Percentiles rank a stretch among this genome's conserved stretches.
These are phyloP conservation scores for Protobothrops mucrosquamatus DNA, from an alignment of 2,113 vertebrate genomes.

Conservation along the genomic window DNA sequence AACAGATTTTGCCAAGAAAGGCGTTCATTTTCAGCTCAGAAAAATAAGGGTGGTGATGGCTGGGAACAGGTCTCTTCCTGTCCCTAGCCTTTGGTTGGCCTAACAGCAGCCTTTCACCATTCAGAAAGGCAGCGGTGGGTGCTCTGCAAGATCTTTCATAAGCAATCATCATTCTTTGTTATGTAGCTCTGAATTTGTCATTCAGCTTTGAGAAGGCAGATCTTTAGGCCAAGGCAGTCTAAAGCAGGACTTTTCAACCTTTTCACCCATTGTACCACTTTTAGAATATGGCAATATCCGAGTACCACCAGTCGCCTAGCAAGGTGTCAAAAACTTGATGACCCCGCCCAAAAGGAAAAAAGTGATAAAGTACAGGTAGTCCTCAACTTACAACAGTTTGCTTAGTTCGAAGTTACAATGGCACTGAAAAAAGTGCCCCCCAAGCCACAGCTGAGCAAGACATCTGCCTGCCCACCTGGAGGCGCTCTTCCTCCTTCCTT, in stretches of 20 bases:
- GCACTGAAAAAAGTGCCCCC: too few species aligned
- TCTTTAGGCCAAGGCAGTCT: not conserved
- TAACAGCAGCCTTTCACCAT: conserved; percentile 21
- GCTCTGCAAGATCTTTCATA: conserved; percentile 7
- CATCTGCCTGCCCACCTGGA: too few species aligned
- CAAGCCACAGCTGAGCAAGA: too few species aligned
- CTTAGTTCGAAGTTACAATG: too few species aligned
- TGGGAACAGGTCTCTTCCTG: not conserved
- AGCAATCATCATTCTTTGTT: not conserved
- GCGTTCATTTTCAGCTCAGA: not conserved
- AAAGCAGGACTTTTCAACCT: not conserved
- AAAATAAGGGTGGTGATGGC: not conserved
- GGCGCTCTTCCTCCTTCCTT: too few species aligned
- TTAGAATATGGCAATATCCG: too few species aligned
- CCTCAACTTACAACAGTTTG: too few species aligned
- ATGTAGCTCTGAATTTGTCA: not conserved
- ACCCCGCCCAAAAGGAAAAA: too few species aligned
- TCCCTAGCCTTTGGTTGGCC: conserved; percentile 18
- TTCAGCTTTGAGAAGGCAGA: not conserved
- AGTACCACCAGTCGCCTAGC: too few species aligned
- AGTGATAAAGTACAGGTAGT: too few species aligned
- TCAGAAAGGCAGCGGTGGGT: conserved; percentile 3
- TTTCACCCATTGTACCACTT: too few species aligned
- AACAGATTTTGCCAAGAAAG: not conserved
- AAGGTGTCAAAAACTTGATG: too few species aligned